Evolutionary conservation across 2,113 vertebrate species (phyloP).

Genomic region (Machaerirhynchus nigripectus): DNA sequence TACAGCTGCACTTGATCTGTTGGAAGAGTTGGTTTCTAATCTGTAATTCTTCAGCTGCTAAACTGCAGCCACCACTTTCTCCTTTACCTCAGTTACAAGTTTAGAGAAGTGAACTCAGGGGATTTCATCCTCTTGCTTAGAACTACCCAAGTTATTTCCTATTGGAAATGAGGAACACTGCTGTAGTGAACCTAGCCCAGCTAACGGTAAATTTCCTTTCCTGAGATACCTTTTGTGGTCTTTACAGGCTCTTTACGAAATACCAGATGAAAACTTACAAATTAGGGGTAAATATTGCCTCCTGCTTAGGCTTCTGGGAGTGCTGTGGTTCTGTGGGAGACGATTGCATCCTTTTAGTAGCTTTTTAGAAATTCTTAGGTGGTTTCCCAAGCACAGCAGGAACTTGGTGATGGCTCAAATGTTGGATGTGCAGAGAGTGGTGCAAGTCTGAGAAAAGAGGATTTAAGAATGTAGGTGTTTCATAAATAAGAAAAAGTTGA

Average conservation of each 20-base stretch:
- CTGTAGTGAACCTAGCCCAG: not conserved
- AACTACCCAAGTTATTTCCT: not conserved
- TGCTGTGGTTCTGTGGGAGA: not conserved
- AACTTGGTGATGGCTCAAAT: not conserved
- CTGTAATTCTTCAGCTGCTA: not conserved
- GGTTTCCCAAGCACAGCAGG: not conserved
- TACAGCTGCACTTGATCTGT: not conserved
- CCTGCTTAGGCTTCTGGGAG: not conserved
- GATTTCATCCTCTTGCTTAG: not conserved
- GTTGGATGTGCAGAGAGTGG: not conserved
- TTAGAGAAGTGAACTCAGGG: not conserved
- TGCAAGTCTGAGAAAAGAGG: not conserved
- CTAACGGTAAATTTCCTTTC: not conserved
- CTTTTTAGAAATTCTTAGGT: not conserved
- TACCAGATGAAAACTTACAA: not conserved
- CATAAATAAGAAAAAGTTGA: not conserved
- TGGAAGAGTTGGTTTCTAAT: not conserved
- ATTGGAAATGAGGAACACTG: conserved; percentile 21
- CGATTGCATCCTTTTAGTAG: not conserved
- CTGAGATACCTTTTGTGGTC: not conserved
- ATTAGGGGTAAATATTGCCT: not conserved
- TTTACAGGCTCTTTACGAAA: not conserved
- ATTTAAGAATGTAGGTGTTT: not conserved
- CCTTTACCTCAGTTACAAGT: not conserved
- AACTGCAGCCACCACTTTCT: not conserved